Evolutionary conservation across 2,888 invertebrate genomes (phyloP), one percentile per base, ranked within the genome.

Genomic region (Agonopterix alstromeriana): DNA sequence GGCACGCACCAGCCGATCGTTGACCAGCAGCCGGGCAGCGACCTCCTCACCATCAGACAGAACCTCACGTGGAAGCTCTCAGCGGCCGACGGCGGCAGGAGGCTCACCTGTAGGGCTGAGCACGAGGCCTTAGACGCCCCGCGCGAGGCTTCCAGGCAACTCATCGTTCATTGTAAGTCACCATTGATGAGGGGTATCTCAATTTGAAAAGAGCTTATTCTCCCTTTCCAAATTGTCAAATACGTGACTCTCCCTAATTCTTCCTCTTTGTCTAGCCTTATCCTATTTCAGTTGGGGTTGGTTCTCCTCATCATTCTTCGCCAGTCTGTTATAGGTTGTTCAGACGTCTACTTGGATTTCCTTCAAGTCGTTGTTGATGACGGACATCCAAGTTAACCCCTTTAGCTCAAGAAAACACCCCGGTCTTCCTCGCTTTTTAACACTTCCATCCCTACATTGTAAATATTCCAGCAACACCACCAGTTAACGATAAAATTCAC

Each of bases 11-110:
- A 89, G 63, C 89, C 92, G 0, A 82, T 89, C 14, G 68, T 90
- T 11, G 81, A 87, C 5, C 77, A 85, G 5, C 82, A 88, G 10
- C 86, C 90, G 0, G 89, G 77, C 42, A 73, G 90, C 12, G 92
- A 93, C 61, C 75, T 93, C 17, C 88, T 90, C 59, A 91, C 93
- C 27, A 91, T 93, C 50, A 77, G 90, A 11, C 93, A 93, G 75
- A 93, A 93, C 69, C 79, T 94, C 41, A 92, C 92, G 7, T 88
- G 92, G 49, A 79, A 70, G 8, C 74, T 95, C 48, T 76, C 84
- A 0, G 91, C 93, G 27, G 90, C 90, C 2, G 95, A 95, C 59
- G 91, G 93, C 67, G 92, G 92, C 9, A 91, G 90, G 61, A 79
- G 80, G 9, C 71, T 95, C 47, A 85, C 89, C 51, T 96, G 95